Conservation (phyloP, 1,140 invertebrate species). For the Cydia amplana region DNA sequence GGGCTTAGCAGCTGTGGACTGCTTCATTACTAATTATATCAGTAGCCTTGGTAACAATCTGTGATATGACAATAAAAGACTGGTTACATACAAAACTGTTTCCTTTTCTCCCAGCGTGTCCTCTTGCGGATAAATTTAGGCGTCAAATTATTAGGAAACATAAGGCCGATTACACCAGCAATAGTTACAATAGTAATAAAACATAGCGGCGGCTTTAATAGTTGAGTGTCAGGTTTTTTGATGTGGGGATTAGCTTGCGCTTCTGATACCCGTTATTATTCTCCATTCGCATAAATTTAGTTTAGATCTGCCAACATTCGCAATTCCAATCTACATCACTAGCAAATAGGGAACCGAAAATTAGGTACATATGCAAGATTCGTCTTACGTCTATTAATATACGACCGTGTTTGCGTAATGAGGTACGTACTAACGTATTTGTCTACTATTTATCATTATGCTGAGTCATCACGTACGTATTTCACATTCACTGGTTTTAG, state of each 20-base stretch:
- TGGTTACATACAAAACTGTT: slow-evolving; percentile 71
- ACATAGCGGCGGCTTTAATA: neutral
- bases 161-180: neutral
- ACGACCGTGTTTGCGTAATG: slow-evolving; percentile 34
- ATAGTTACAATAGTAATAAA: neutral
- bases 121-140: slow-evolving; percentile 38
- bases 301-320: neutral
- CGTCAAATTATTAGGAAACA: neutral
- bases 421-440: slow-evolving; percentile 43
- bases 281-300: neutral
- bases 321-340: neutral
- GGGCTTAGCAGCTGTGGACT: slow-evolving; percentile 50
- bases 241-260: neutral
- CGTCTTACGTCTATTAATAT: neutral
- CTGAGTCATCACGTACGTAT: slow-evolving; percentile 51
- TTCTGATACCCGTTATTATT: slow-evolving; percentile 5
- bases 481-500: slow-evolving; percentile 45
- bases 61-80: slow-evolving; percentile 72
- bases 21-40: slow-evolving; percentile 46
- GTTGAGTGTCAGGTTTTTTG: neutral
- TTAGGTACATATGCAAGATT: neutral
- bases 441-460: slow-evolving; percentile 11
- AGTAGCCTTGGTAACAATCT: slow-evolving; percentile 49
- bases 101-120: slow-evolving; percentile 70
- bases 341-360: neutral